phyloP scores from a whole-genome alignment of 2,888 invertebrate genomes.

The Agrilus mali region DNA sequence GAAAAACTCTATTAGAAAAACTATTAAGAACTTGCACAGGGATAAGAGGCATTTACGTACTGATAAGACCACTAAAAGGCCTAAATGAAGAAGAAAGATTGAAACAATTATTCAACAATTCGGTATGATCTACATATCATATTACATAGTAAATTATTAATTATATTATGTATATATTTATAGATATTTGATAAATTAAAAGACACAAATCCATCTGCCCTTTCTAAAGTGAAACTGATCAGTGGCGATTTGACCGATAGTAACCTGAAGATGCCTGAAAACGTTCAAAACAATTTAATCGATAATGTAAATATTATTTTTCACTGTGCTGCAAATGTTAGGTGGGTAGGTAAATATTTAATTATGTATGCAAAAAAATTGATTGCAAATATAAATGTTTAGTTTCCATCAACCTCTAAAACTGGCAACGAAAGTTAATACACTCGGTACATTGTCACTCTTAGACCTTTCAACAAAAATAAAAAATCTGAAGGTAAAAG shows the following conservation, averaged over 20 bases:
- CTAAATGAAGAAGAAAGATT: conserved; percentile 55
- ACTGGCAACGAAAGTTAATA: conserved; percentile 76
- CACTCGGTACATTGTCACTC: conserved; percentile 67
- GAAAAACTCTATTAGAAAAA: conserved; percentile 88
- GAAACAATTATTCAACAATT: conserved; percentile 52
- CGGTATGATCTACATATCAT: too few relatives aligned
- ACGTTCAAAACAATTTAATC: conserved; percentile 48
- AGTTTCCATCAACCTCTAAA: conserved; percentile 82
- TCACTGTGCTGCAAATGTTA: conserved; percentile 92
- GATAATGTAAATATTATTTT: conserved; percentile 76
- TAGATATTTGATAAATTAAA: conserved; percentile 61
- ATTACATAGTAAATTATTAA: too few relatives aligned
- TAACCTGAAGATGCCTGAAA: conserved; percentile 53
- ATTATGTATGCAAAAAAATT: neutral
- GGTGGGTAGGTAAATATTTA: conserved; percentile 25
- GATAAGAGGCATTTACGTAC: conserved; percentile 62
- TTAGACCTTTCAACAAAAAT: conserved; percentile 67
- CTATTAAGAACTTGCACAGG: conserved; percentile 73
- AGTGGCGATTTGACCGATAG: conserved; percentile 65
- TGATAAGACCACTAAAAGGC: conserved; percentile 66
- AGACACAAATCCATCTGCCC: conserved; percentile 45
- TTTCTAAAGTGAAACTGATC: conserved; percentile 56
- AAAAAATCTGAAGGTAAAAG: conserved; percentile 55
- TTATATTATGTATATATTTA: too few relatives aligned
- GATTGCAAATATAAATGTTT: neutral